These are phyloP conservation scores for Celastrina argiolus DNA, from an alignment of 2,888 invertebrate species.

Conservation along the genomic window DNA sequence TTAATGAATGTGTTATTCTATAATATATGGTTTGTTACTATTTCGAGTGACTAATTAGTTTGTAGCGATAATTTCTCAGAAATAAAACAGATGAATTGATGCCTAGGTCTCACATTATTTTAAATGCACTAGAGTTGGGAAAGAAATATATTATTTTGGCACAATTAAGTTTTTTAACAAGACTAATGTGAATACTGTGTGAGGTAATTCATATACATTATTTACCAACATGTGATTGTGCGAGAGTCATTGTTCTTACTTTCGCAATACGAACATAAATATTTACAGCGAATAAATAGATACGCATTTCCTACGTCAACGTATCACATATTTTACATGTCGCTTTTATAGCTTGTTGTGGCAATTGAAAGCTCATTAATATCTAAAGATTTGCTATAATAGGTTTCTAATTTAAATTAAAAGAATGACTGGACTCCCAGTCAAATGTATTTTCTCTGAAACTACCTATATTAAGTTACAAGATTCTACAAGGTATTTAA, in stretches of 20 bases:
- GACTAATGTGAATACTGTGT: background rate
- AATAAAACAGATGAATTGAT: background rate
- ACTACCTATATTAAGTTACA: no score
- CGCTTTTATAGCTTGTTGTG: background rate
- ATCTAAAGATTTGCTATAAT: no score
- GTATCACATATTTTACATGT: background rate
- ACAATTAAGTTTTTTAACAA: background rate
- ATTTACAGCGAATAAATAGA: background rate
- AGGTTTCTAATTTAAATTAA: no score
- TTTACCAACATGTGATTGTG: conserved; percentile 19
- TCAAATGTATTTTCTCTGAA: no score
- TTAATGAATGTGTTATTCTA: background rate
- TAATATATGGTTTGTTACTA: background rate
- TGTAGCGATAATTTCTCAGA: background rate
- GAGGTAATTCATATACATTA: background rate
- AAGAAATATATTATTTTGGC: background rate
- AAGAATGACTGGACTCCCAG: no score
- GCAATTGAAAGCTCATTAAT: background rate
- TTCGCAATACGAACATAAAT: conserved; percentile 7
- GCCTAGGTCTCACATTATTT: background rate
- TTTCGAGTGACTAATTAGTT: background rate
- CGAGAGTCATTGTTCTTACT: conserved; percentile 16
- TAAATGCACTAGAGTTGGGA: background rate
- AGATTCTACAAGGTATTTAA: no score
- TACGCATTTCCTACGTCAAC: conserved; percentile 8